These are phyloP conservation scores for Notiomystis cincta DNA, from an alignment of 2,113 vertebrate genomes.

Conservation along the genomic window DNA sequence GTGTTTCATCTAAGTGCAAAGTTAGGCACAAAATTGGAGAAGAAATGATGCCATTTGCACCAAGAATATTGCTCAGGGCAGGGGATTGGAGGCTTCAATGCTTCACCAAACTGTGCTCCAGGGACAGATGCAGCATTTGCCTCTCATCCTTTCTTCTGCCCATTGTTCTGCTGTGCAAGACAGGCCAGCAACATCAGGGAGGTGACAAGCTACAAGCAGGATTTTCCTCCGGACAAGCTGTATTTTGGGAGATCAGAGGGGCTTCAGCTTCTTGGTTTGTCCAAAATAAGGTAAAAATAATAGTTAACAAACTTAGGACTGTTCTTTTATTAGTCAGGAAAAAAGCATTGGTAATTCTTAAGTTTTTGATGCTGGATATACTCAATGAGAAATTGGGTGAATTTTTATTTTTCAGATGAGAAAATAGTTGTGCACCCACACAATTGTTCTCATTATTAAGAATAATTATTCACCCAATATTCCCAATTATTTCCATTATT, in stretches of 20 bases:
- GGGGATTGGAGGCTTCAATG: background rate
- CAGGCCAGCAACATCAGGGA: background rate
- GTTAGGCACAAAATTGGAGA: background rate
- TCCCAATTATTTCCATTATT: background rate
- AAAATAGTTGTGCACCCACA: background rate
- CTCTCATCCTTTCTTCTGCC: background rate
- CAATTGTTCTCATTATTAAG: background rate
- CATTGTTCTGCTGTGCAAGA: background rate
- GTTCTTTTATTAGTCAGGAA: background rate
- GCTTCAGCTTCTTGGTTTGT: background rate
- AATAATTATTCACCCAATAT: background rate
- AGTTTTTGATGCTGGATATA: background rate
- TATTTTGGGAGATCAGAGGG: background rate
- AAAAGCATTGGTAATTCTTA: background rate
- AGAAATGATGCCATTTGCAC: background rate
- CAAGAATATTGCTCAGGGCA: background rate
- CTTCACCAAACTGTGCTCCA: background rate
- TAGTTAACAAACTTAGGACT: background rate
- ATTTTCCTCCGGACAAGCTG: background rate
- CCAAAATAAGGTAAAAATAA: background rate
- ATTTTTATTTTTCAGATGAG: background rate
- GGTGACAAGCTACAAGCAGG: background rate
- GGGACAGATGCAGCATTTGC: background rate
- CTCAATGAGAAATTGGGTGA: background rate
- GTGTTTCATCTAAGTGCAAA: background rate